Evolutionary conservation across 2,888 invertebrate genomes (phyloP), one percentile per base, ranked within the genome.

Genomic region (Lycocerus yunnanus): DNA sequence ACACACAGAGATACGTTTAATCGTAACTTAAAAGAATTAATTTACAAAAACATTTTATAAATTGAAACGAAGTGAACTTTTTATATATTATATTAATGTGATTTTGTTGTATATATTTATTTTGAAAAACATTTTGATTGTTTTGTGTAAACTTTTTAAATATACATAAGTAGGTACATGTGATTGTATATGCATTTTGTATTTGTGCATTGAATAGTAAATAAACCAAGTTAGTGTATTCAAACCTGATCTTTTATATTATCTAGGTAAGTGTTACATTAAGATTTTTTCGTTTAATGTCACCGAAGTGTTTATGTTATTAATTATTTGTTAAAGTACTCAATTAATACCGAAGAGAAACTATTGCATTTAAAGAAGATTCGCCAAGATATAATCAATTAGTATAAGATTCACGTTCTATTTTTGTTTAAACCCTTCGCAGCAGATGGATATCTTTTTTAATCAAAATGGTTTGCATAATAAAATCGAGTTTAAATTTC

Each of bases 191-290:
- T 63, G 61, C 20, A 63, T 20, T 63, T 63, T 43, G 43, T 43
- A 43, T 43, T 43, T 43, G 43, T 43, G 15, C n/a, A 16, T 58
- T 66, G 43, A 67, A 21, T 15, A 71, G 20, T 66, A 71, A 66
- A 72, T 61, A 67, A 67, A 66, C 71, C 20, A 21, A 58, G 21
- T 72, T 43, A 21, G 59, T 13, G 15, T 71, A 21, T 66, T 15
- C 15, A 21, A 58, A 66, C 61, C 13, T 68, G 13, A n/a, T 58
- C 20, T 43, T 60, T 72, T 61, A 71, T 77, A 78, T 24, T 24
- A 24, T 73, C 78, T 78, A 78, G 78, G 78, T 78, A 78, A 78
- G 78, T 78, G 73, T 77, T 77, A 78, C 78, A 69, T 74, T 75
- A 77, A 61, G 63, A 72, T 68, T 72, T 72, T 68, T 20, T 68